Base-by-base conservation (phyloP, 2,113 vertebrate genomes). In the Nothocercus julius region DNA sequence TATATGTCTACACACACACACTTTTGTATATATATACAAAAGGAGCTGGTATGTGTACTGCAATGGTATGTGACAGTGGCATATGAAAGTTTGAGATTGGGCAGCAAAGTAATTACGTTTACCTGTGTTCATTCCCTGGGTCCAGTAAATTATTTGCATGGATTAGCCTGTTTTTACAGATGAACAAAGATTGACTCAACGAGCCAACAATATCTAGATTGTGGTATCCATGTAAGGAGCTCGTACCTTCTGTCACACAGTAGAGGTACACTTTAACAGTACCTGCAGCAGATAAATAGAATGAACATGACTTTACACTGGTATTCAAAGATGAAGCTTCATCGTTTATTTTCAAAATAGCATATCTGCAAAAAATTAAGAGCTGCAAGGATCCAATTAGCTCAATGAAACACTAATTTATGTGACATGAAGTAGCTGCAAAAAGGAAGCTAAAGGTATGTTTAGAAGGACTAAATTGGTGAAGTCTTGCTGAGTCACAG, bases 341-440 rank as follows among this genome's bases (percentile, higher is more conserved):
- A 42, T 36, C 54, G 75, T 93, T 97, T 95, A 97, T 97, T 97
- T 97, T 94, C 90, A 95, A 96, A 95, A 97, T 91, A 96, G n/a
- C 49, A 30, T 90, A 91, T 87, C 84, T 93, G 90, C 45, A 93
- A 96, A 95, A 96, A 95, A 96, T 90, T 93, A 96, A 90, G 92
- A 96, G 82, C 92, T 90, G 89, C 92, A 87, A 95, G 96, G 61
- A 96, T 93, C 94, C 92, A 94, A 96, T 97, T 96, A 97, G 66
- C 92, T 96, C 85, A 62, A 92, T 93, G 90, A 95, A 89, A 87
- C 54, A 28, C 91, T 90, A 95, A 97, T 96, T 96, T 94, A 85
- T 70, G 66, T 89, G 78, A 87, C 92, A 90, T 40, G 80, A 95
- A 95, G 87, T 34, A 89, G 82, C 85, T 76, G n/a, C 10, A 76